Base-by-base conservation (phyloP, 2,888 invertebrate species). In the Spicauda simplicius region DNA sequence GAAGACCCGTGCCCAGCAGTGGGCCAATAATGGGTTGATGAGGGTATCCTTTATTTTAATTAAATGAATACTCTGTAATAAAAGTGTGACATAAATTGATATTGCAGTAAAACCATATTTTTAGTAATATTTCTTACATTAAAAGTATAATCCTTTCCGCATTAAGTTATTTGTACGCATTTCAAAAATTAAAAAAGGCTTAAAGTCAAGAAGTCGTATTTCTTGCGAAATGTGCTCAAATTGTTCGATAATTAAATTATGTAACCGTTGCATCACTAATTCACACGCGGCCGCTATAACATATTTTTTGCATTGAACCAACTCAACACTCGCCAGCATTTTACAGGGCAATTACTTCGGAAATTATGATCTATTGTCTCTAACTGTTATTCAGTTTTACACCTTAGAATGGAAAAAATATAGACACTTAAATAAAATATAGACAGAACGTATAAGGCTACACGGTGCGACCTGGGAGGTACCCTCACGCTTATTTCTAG, bases 281-380 rank as follows among this genome's bases (percentile, higher is more conserved):
- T 66, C 66, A 37, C 66, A 66, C 60, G 66, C 54, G 7, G 18
- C 25, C 54, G 19, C 30, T 45, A 45, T n/a, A 41, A 25, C 53
- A 65, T 59, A 65, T 58, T 58, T 65, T 59, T 60, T 55, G 25
- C 54, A 66, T 66, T 37, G 33, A 59, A 60, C 25, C 65, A 68
- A 73, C 74, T 73, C 76, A 76, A 76, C 69, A 69, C 66, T 66
- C 54, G 55, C 60, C 66, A 60, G 19, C 48, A 33, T 60, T 66
- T 66, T 66, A 55, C 70, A 69, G 67, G 55, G 71, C 67, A 74
- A 72, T 73, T 72, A 71, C 67, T 64, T 68, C 66, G 71, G 66
- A 71, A 72, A 69, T 70, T 71, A 74, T 71, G 69, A 68, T 64
- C 74, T 70, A 74, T 74, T 74, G 74, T 72, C 64, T 70, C 41